Evolutionary conservation across 2,888 invertebrate species (phyloP), one percentile per base, ranked within the genome.

Genomic region (Apamea epomidion): DNA sequence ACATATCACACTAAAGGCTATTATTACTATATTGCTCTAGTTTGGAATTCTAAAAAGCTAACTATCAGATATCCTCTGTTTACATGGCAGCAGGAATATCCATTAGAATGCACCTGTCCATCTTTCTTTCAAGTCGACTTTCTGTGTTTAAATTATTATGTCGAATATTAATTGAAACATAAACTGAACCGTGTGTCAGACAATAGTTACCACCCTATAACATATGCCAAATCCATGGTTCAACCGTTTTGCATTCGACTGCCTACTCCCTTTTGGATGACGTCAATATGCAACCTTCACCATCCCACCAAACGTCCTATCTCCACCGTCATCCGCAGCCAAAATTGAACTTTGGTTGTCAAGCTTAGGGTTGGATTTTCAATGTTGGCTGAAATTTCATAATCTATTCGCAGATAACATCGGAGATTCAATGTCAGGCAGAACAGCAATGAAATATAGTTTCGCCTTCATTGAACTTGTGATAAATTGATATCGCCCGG

Each of bases 161-260:
- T 14, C 18, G 2, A 60, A 42, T 18, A 25, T 42, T 3, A 54
- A 51, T 16, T n/a, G 25, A 54, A 62, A 70, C 45, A 18, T 70
- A 48, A 71, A 78, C 81, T 48, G 51, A 89, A 18, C 92, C 74
- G 95, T 94, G 91, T 94, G 94, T 88, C 88, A 90, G 91, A 90
- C 92, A 93, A 94, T 94, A 94, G 95, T 94, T 95, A 91, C 94
- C 93, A 94, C 95, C 95, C 95, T 94, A 94, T 95, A 96, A 96
- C 97, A 97, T 97, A 97, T 97, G 97, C 97, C 97, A 96, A 97
- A 97, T 97, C 97, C 96, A 97, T 96, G 95, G 95, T 94, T 94
- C 94, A 94, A 95, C 95, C 96, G 94, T 96, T 96, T 96, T 96
- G 97, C 97, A 97, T 97, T 96, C 95, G 95, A 93, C 94, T 94